Conservation (phyloP, 2,797 vertebrate genomes). For the Tiaroga cobitis region DNA sequence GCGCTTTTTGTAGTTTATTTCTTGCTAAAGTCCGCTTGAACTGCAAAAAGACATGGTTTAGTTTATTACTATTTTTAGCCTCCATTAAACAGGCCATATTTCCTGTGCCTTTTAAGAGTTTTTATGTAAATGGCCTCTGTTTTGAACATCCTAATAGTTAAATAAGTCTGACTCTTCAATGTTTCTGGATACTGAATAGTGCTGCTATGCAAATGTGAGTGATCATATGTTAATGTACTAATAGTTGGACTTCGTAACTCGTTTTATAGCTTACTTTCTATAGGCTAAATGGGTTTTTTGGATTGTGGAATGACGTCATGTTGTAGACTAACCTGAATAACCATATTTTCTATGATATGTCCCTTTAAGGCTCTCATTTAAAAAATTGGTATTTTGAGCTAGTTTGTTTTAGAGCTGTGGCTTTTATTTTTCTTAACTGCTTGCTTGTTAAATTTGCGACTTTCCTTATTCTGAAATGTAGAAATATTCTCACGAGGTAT, state of each 20-base stretch:
- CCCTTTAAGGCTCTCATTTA: background rate
- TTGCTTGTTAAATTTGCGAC: background rate
- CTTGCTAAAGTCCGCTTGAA: background rate
- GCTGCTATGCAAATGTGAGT: background rate
- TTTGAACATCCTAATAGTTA: background rate
- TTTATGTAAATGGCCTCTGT: background rate
- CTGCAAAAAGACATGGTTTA: background rate
- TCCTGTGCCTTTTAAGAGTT: background rate
- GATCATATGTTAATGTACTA: background rate
- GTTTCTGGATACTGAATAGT: background rate
- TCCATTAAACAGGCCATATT: background rate
- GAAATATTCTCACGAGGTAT: constrained; percentile 6
- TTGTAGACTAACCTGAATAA: background rate
- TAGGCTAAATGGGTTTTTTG: background rate
- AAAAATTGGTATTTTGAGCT: background rate
- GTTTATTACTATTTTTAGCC: background rate
- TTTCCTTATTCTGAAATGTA: background rate
- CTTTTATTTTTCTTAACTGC: background rate
- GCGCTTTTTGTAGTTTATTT: background rate
- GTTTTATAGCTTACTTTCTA: background rate
- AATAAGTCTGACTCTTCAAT: background rate
- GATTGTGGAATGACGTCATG: background rate
- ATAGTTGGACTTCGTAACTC: background rate
- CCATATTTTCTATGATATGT: background rate
- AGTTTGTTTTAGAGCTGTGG: background rate